Evolutionary conservation across 2,797 vertebrate species (phyloP).

Genomic region (Helicolenus hilgendorfi): DNA sequence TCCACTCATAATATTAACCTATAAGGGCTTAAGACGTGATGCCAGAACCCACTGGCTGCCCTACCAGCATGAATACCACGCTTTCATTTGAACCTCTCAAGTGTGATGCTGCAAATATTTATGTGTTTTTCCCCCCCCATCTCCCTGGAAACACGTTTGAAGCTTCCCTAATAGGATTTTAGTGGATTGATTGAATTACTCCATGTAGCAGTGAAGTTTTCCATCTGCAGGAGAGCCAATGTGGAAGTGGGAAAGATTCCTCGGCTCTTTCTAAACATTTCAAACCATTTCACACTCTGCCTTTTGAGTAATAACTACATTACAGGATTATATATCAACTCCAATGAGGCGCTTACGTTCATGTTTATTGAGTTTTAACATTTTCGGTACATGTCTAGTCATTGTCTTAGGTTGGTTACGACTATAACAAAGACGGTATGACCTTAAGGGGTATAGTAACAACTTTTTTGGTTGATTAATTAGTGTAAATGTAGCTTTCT

Average conservation of each 20-base stretch:
- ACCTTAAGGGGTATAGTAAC: rapidly evolving
- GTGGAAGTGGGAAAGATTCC: slow-evolving; percentile 61
- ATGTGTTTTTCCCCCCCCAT: slow-evolving; percentile 72
- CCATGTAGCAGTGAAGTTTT: slow-evolving; percentile 76
- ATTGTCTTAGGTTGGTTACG: background rate
- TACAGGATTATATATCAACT: background rate
- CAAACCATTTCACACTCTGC: slow-evolving; percentile 24
- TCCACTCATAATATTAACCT: slow-evolving; percentile 76
- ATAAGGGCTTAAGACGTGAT: slow-evolving; percentile 57
- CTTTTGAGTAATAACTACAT: background rate
- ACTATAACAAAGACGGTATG: background rate
- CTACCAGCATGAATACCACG: slow-evolving; percentile 70
- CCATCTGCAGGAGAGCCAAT: slow-evolving; percentile 61
- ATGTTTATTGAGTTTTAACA: background rate
- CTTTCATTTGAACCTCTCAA: slow-evolving; percentile 81
- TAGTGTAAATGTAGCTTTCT: background rate
- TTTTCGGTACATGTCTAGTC: background rate
- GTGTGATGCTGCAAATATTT: slow-evolving; percentile 87
- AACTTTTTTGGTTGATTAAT: background rate
- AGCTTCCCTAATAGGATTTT: slow-evolving; percentile 79
- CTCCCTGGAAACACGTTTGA: slow-evolving; percentile 82
- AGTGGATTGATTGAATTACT: slow-evolving; percentile 79
- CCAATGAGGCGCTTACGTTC: background rate
- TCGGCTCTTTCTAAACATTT: slow-evolving; percentile 27
- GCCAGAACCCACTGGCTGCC: slow-evolving; percentile 58